Base-by-base conservation (phyloP, 2,888 invertebrate genomes). In the Standfussiana lucernea region DNA sequence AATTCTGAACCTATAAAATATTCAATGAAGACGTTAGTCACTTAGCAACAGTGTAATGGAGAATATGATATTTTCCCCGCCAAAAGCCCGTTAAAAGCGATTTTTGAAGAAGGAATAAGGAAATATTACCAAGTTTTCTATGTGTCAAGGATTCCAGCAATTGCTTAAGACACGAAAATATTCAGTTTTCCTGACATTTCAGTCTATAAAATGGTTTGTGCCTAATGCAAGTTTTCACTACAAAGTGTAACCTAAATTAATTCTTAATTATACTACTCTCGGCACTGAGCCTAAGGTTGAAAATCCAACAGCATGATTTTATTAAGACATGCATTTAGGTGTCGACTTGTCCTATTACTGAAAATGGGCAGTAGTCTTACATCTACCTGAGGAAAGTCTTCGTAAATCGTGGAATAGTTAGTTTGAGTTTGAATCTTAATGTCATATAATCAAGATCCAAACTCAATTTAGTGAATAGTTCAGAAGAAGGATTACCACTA, bases 361-460 rank as follows among this genome's bases (percentile, higher is more conserved):
- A 40, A 64, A 64, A 64, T 64, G 15, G 21, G 21, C 32, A 4
- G 8, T 10, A 32, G 18, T 2, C 56, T 59, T 59, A 32, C 10
- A 21, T 59, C 15, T 56, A 28, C 7, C 15, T 56, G 7, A 18
- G 56, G 15, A 15, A 15, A 28, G 7, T 28, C 28, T 56, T 56
- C 28, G 86, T 82, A 77, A 82, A 42, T 47, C 53, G 83, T 83
- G 77, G 82, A 85, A 83, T 83, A 83, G 64, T 80, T 72, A 56
- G 28, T 47, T 45, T 18, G 62, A 81, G 45, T 84, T 61, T 73
- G 84, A 47, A 83, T 71, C 66, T 62, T 71, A 70, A 71, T 1
- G 1, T 24, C 13, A 59, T 50, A n/a, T 1, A 10, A 21, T 59
- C 65, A 53, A 64, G 75, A 45, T 79, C 45, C 50, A 81, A 72